A percentile compares a stretch with the other conserved stretches of the same genome.
Conservation (phyloP, 2,888 invertebrate genomes). For the Eudemis profundana region DNA sequence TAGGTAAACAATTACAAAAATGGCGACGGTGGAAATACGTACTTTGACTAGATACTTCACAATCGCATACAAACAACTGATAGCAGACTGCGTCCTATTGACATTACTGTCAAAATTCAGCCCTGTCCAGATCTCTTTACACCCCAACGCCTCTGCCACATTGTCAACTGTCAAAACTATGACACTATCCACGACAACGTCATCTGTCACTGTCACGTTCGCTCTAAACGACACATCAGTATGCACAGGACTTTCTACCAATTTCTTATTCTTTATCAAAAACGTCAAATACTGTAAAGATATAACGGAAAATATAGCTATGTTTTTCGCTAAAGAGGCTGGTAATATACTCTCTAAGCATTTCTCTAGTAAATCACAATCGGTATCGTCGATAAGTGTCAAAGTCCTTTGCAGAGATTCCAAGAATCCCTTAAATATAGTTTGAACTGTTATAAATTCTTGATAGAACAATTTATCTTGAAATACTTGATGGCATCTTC, state of each 20-base stretch:
- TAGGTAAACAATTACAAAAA: not conserved
- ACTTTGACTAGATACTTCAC: constrained; percentile 81
- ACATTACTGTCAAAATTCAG: constrained; percentile 73
- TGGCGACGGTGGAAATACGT: constrained; percentile 41
- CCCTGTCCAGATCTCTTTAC: constrained; percentile 75
- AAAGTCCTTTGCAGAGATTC: constrained; percentile 64
- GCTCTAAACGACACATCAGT: constrained; percentile 75
- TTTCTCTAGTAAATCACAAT: constrained; percentile 78
- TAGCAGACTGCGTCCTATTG: constrained; percentile 77
- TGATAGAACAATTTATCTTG: constrained; percentile 80
- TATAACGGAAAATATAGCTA: constrained; percentile 76
- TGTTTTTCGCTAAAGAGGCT: constrained; percentile 64
- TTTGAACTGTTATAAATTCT: constrained; percentile 74
- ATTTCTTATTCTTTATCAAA: constrained; percentile 79
- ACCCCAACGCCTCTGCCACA: constrained; percentile 71
- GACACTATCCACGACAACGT: constrained; percentile 73
- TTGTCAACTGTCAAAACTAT: constrained; percentile 69
- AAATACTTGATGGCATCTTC: constrained; percentile 80
- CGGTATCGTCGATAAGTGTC: constrained; percentile 66
- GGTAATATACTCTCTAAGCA: constrained; percentile 73
- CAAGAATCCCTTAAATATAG: constrained; percentile 69
- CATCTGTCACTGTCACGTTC: constrained; percentile 63
- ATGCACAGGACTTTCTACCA: constrained; percentile 75
- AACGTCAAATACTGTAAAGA: constrained; percentile 80
- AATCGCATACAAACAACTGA: constrained; percentile 78